A percentile compares a stretch with the other conserved stretches of the same genome.
Evolutionary conservation across 2,888 invertebrate genomes (phyloP).

Genomic region (Gymnocheta viridis): DNA sequence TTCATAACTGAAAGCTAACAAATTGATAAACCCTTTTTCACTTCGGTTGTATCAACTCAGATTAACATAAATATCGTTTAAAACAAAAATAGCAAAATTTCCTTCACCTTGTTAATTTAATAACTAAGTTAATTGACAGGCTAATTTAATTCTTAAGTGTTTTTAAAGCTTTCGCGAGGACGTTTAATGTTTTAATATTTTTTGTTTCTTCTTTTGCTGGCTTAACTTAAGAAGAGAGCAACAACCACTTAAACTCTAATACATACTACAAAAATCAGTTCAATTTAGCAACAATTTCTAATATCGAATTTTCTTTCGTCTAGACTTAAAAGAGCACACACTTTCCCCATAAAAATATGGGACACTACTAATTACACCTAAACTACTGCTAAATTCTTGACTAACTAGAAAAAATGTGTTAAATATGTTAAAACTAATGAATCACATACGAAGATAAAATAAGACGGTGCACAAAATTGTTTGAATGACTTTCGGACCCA

Average conservation of each 20-base stretch:
- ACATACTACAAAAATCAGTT: constrained; percentile 46
- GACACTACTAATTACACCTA: background rate
- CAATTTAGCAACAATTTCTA: constrained; percentile 53
- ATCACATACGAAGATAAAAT: constrained; percentile 39
- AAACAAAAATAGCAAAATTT: background rate
- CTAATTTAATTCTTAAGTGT: constrained; percentile 20
- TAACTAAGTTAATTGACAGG: constrained; percentile 43
- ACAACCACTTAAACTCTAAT: constrained; percentile 34
- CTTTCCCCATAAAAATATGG: background rate
- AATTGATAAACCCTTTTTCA: no score
- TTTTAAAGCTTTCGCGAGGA: constrained; percentile 51
- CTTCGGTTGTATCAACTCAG: background rate
- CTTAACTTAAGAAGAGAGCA: constrained; percentile 19
- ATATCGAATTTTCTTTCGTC: background rate
- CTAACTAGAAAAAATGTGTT: constrained; percentile 33
- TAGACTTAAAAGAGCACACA: background rate
- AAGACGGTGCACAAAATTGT: constrained; percentile 33
- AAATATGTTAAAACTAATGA: constrained; percentile 25
- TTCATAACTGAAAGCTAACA: no score
- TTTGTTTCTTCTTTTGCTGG: background rate
- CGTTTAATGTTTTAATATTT: constrained; percentile 21
- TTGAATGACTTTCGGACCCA: background rate
- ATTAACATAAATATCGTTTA: background rate
- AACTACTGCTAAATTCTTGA: constrained; percentile 5
- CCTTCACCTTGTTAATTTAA: background rate